Conservation (phyloP, 1,140 invertebrate genomes). For the Caenorhabditis tropicalis region DNA sequence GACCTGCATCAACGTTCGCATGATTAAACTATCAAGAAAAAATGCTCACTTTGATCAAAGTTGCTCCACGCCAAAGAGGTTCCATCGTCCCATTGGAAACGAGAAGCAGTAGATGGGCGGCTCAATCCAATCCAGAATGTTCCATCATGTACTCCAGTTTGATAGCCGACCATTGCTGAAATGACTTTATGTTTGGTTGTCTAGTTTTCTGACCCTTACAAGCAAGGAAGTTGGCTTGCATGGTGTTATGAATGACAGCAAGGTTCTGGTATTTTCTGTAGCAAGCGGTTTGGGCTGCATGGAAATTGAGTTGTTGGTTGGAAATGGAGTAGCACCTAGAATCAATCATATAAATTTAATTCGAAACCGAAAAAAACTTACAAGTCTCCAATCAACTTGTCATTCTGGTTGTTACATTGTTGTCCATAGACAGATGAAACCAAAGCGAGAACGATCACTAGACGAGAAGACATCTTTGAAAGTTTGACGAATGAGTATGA, state of each 20-base stretch:
- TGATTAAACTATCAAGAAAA: neutral
- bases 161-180: neutral
- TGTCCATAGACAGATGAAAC: neutral
- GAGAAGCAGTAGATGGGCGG: neutral
- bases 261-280: neutral
- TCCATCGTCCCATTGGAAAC: constrained; percentile 12
- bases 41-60: neutral
- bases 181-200: neutral
- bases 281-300: neutral
- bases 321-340: neutral
- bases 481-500: neutral
- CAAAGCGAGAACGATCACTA: neutral
- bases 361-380: neutral
- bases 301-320: neutral
- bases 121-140: constrained; percentile 13
- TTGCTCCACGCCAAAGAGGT: neutral
- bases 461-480: neutral
- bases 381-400: neutral
- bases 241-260: neutral
- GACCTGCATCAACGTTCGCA: neutral
- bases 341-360: neutral
- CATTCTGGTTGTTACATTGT: neutral
- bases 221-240: neutral
- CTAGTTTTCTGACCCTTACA: neutral
- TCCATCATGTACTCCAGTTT: neutral